These are phyloP conservation scores for Hemiscyllium ocellatum DNA, from an alignment of 2,113 vertebrate species.

Conservation along the genomic window DNA sequence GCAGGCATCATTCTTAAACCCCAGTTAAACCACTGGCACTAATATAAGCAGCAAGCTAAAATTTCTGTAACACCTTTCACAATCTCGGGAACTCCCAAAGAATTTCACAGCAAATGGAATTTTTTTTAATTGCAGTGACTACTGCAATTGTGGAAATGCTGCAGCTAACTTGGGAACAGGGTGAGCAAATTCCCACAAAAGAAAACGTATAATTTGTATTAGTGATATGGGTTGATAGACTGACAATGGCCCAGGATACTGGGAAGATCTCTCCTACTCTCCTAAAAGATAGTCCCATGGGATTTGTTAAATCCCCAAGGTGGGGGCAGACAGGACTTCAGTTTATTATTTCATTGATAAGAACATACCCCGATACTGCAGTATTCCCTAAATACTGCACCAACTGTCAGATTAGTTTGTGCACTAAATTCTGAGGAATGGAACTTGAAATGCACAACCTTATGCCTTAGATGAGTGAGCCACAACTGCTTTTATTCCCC, in stretches of 20 bases:
- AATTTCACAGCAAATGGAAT: neutral
- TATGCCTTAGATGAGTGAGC: neutral
- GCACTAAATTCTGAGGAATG: neutral
- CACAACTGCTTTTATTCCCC: neutral
- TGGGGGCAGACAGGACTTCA: neutral
- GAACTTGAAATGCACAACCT: neutral
- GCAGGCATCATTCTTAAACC: neutral
- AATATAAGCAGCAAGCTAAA: neutral
- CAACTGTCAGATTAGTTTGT: neutral
- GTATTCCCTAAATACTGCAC: neutral
- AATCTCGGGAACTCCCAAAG: neutral
- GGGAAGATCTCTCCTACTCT: neutral
- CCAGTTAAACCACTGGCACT: neutral
- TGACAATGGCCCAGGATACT: neutral
- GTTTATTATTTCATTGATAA: neutral
- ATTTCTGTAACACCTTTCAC: neutral
- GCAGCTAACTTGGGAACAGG: neutral
- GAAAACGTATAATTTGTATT: neutral
- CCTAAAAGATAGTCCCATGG: neutral
- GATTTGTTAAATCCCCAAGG: neutral
- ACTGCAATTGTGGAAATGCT: neutral
- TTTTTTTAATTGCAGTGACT: neutral
- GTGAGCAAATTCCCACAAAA: neutral
- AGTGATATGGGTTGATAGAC: neutral
- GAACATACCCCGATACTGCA: neutral